Conservation (phyloP, 2,888 invertebrate species). For the Camptogramma bilineatum region DNA sequence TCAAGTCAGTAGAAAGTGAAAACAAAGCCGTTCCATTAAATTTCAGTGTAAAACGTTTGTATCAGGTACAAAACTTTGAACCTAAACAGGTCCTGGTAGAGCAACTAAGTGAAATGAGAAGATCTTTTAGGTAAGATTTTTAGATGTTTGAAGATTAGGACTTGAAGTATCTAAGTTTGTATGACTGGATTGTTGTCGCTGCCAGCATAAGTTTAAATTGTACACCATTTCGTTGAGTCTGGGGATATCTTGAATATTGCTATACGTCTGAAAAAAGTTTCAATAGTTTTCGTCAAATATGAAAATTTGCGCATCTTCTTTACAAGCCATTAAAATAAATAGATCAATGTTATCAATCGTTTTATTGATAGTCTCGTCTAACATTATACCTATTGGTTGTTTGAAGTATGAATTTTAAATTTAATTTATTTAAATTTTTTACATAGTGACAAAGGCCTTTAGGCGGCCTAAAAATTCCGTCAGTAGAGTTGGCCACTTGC, state of each 20-base stretch:
- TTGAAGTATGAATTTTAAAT: too few species aligned
- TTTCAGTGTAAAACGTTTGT: not conserved
- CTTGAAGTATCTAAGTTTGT: not conserved
- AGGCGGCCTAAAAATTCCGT: too few species aligned
- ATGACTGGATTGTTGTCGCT: not conserved
- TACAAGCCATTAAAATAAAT: too few species aligned
- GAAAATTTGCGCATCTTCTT: too few species aligned
- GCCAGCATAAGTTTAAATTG: conserved; percentile 4
- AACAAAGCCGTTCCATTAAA: not conserved
- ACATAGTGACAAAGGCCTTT: too few species aligned
- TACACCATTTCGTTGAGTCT: not conserved
- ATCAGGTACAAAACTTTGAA: not conserved
- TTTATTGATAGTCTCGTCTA: too few species aligned
- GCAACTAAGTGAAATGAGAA: not conserved
- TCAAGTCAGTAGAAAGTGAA: conserved; percentile 4
- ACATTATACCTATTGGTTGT: too few species aligned
- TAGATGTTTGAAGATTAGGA: not conserved
- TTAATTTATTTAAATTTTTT: too few species aligned
- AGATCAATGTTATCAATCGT: too few species aligned
- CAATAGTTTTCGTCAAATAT: too few species aligned
- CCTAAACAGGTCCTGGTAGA: conserved; percentile 5
- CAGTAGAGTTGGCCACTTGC: too few species aligned
- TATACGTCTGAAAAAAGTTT: not conserved
- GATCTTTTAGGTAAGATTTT: not conserved
- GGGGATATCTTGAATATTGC: not conserved